Base-by-base conservation (phyloP, 2,888 invertebrate genomes). In the Xanthorhoe spadicearia region DNA sequence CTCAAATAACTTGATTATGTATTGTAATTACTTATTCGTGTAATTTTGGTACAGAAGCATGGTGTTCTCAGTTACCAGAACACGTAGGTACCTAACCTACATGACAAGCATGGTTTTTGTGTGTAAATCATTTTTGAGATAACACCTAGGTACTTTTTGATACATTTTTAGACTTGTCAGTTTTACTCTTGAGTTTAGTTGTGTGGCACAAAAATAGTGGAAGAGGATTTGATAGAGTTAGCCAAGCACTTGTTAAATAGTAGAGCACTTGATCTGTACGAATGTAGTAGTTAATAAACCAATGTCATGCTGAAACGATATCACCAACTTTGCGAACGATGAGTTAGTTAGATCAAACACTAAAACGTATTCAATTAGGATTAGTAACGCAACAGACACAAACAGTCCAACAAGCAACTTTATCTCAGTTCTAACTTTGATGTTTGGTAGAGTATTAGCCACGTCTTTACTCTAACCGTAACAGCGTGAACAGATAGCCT, bases 21-120 rank as follows among this genome's bases (percentile, higher is more conserved):
- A 15, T 28, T 62, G 56, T 23, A 56, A 10, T 50, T 9, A 38
- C 13, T 32, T 32, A 32, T 32, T 32, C 6, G 32, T 32, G 9
- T 57, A 54, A 50, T 53, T 46, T 15, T 51, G 19, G 46, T 52
- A 60, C 28, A 19, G 32, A 8, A 63, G 67, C 67, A 70, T 65
- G 65, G 67, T 70, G 65, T 62, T 68, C 50, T 49, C 10, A 17
- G 17, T 32, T 28, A 48, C n/a, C 19, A 10, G 2, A n/a, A 51
- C 18, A 23, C 19, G 23, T 23, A 6, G 9, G 23, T 23, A 23
- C n/a, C n/a, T n/a, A n/a, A n/a, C n/a, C n/a, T n/a, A n/a, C 3
- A 28, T 56, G 3, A 48, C 23, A 15, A 17, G 57, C 57, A 57
- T 57, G 57, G 32, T 48, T 48, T 28, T 49, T 57, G 48, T 32